Evolutionary conservation across 2,888 invertebrate species (phyloP).

Genomic region (Steinernema hermaphroditum): DNA sequence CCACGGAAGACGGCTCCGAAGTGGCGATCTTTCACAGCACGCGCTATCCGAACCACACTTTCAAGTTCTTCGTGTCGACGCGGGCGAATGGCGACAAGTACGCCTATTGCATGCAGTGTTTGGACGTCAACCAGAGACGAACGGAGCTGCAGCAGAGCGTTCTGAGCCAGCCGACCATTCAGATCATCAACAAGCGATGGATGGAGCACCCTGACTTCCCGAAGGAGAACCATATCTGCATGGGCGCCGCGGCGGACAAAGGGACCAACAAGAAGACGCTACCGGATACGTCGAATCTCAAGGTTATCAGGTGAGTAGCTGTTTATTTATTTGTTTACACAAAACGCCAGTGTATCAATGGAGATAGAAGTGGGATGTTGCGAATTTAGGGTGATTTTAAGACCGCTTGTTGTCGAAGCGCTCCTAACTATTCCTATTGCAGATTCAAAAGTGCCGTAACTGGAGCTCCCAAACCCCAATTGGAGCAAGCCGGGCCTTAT

Average conservation of each 20-base stretch:
- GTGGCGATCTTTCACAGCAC: conserved; percentile 17
- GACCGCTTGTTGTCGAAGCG: too few relatives aligned
- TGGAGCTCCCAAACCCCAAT: neutral
- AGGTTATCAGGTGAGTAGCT: neutral
- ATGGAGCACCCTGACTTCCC: conserved; percentile 14
- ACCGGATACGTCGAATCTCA: neutral
- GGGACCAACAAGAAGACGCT: neutral
- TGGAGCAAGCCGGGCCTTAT: too few relatives aligned
- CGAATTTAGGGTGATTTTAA: neutral
- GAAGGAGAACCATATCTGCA: conserved; percentile 17
- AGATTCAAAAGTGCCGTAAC: neutral
- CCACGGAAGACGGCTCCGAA: neutral
- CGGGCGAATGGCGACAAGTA: neutral
- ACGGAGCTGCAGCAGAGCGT: neutral
- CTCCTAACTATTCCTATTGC: neutral
- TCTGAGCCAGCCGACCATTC: neutral
- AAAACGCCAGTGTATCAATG: too few relatives aligned
- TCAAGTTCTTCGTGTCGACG: conserved; percentile 22
- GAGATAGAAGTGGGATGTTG: too few relatives aligned
- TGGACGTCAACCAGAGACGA: neutral
- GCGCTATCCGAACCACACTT: conserved; percentile 3
- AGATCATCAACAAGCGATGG: conserved; percentile 17
- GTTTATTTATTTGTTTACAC: too few relatives aligned
- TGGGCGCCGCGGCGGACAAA: neutral
- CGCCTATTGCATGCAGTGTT: conserved; percentile 20